Base-by-base conservation (phyloP, 2,888 invertebrate species). In the Allacma fusca region DNA sequence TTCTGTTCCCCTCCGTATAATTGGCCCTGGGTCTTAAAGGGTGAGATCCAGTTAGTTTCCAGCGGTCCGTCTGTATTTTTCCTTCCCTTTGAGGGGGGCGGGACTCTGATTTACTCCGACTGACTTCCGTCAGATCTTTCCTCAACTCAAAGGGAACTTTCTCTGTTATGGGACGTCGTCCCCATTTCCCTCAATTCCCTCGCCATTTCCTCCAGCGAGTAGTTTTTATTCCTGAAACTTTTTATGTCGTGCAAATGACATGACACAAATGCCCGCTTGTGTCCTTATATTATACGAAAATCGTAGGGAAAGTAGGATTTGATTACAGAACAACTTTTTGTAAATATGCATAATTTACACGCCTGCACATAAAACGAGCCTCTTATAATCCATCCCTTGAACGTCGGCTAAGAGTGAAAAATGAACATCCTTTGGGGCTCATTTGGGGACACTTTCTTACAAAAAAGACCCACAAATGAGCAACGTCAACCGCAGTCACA, bases 31-130 rank as follows among this genome's bases (percentile, higher is more conserved):
- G 59, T 57, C 72, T 62, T 59, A 62, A 57, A 72, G 72, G 62
- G 59, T 72, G 72, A 72, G 57, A 72, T 59, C 59, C 59, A 57
- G 62, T 62, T 72, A 57, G 34, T 72, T 72, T 72, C 59, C 62
- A 34, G 64, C 65, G 65, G 74, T 64, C 59, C 64, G 29, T 59
- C 34, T 72, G 72, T 57, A 29, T 21, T 72, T 9, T n/a, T 13
- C 24, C n/a, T 70, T 70, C 26, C 59, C 71, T 73, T 64, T 64
- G 73, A 40, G 16, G 64, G 40, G 71, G 40, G 26, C 64, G 74
- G 64, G 40, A 19, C 73, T 74, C 40, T 74, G 74, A 74, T 74
- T 74, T 74, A 74, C 74, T 59, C 21, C 40, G 43, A 72, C 1
- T 34, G 44, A 65, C 65, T 74, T 74, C 65, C 74, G 74, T 67